Evolutionary conservation across 2,797 vertebrate species (phyloP), one percentile per base, ranked within the genome.

Genomic region (Sebastes cheni): DNA sequence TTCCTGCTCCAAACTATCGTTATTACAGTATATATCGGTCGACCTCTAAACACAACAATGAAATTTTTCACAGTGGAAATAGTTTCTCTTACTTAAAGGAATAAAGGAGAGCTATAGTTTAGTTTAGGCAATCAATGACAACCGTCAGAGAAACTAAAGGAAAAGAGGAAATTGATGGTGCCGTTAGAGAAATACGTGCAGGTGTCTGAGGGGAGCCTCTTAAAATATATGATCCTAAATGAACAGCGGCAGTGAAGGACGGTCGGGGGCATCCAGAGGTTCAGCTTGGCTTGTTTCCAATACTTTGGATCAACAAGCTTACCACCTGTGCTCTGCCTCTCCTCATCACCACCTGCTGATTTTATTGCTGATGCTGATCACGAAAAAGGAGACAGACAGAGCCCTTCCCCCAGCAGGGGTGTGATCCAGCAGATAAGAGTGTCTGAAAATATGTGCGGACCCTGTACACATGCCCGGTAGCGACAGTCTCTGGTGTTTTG

Each of bases 261-360:
- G 67, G 74, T 25, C 13, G 13, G 3, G 77, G 36, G 29, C 72
- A 29, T 77, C 55, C 46, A 65, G 55, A 75, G 68, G 72, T 86
- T 75, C 69, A 62, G 42, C 67, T 65, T 89, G 91, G 83, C 82
- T 29, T 10, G 12, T 6, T 22, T 85, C 86, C 83, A 87, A 64
- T 58, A 58, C 22, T 72, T 71, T 36, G 67, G 79, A 80, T 91
- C 90, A 92, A 92, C 90, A 91, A 89, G 80, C 81, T 54, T 27
- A 55, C 62, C 81, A 91, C 88, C 93, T 90, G 90, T 82, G 73
- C 64, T 83, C 60, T 36, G 60, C 32, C 78, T 79, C 66, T 52
- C 72, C 71, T 73, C 72, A 64, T 59, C 59, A 32, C 79, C 79
- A 81, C 80, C 76, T 84, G 77, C 87, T 83, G 88, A 77, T 72